A percentile compares a stretch with the other conserved stretches of the same genome.
Conservation (phyloP, 1,140 invertebrate species). For the Ceratoteleas bidentatus region DNA sequence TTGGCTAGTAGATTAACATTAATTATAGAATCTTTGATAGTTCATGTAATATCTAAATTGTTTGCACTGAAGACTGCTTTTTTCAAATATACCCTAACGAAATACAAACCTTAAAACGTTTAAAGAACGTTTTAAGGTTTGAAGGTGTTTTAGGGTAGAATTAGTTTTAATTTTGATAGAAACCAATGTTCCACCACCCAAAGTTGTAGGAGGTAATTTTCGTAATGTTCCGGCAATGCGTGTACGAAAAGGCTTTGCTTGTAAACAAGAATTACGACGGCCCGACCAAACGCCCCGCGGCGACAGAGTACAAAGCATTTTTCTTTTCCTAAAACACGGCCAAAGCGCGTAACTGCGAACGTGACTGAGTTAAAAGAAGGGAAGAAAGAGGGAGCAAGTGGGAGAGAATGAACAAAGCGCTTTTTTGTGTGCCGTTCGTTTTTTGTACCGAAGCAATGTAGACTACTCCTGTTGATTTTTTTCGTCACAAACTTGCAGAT, state of each 20-base stretch:
- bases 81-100: too few species aligned
- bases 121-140: too few species aligned
- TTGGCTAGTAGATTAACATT: too few species aligned
- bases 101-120: too few species aligned
- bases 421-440: conserved; percentile 25
- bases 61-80: too few species aligned
- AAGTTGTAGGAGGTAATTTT: too few species aligned
- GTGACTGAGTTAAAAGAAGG: conserved; percentile 53
- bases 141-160: too few species aligned
- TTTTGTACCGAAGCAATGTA: conserved; percentile 44
- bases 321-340: conserved; percentile 73
- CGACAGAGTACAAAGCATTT: conserved; percentile 79
- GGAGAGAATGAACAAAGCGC: conserved; percentile 18
- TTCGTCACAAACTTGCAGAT: conserved; percentile 43
- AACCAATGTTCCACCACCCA: too few species aligned
- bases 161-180: too few species aligned
- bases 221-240: too few species aligned
- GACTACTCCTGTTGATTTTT: conserved; percentile 25
- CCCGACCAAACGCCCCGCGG: conserved; percentile 74
- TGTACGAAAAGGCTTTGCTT: conserved; percentile 46
- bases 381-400: conserved; percentile 14
- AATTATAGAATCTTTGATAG: too few species aligned
- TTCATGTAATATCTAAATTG: too few species aligned
- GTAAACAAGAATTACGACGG: conserved; percentile 52
- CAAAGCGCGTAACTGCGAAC: conserved; percentile 63